Evolutionary conservation across 1,140 invertebrate species (phyloP), one percentile per base, ranked within the genome.

Genomic region (Tetramorium parvispinum): DNA sequence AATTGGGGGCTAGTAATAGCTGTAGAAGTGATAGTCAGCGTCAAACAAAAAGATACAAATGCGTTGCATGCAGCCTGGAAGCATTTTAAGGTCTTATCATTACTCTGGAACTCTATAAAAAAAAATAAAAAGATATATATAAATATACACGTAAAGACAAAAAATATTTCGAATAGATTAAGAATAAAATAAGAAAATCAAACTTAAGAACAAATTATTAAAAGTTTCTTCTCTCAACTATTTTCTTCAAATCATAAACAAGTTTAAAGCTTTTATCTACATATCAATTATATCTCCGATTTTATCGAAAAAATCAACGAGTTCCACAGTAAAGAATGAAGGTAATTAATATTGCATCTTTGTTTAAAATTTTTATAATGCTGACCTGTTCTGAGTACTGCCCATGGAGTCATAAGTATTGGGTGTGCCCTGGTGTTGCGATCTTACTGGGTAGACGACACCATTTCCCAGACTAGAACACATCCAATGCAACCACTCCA

Each of bases 321-420:
- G 91, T 93, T 94, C 90, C 93, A 90, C 71, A 93, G 92, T 90
- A 93, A 92, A 91, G 70, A 81, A 81, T 91, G 37, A 81, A 76
- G 10, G 24, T 59, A 86, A 51, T 77, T 88, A 85, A 87, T 32
- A 49, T 73, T 85, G 77, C 57, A 81, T 75, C 61, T 85, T 55
- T 65, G 85, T 65, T 77, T 59, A 57, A 85, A 73, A 32, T 55
- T 91, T 87, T 49, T 87, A 73, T 89, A 92, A 91, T 95, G 96
- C 97, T 97, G 97, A 98, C 97, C 97, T 98, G 96, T 97, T 97
- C 92, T 96, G 96, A 92, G 98, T 98, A 95, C 96, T 97, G 94
- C 98, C 98, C 98, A 98, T 98, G 89, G 98, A 98, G 96, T 98
- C 97, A 97, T 98, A 98, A 92, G 96, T 96, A 96, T 96, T 96